Evolutionary conservation across 2,888 invertebrate species (phyloP).

Genomic region (Pherbina coryleti): DNA sequence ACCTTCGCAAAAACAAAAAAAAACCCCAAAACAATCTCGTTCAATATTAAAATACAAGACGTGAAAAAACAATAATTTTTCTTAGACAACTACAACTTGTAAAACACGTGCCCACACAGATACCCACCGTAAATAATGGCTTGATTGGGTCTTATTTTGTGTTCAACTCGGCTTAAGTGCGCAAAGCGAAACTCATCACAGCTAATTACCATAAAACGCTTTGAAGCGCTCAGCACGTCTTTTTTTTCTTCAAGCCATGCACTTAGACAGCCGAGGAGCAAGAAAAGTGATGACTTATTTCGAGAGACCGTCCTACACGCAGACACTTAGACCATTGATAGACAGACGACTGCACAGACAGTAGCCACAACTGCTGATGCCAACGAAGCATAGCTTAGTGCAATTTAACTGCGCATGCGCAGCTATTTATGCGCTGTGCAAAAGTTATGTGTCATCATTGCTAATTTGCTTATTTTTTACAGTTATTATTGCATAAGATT

Average conservation of each 20-base stretch:
- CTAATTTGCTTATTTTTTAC: conserved; percentile 24
- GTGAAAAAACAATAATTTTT: background rate
- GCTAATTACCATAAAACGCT: conserved; percentile 47
- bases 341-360: background rate
- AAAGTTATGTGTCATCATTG: background rate
- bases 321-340: background rate
- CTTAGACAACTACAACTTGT: background rate
- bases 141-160: conserved; percentile 5
- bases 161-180: background rate
- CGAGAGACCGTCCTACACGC: background rate
- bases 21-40: background rate
- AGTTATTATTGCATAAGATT: conserved; percentile 1
- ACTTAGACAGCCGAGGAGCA: no score
- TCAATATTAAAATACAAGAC: background rate
- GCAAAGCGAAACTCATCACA: conserved; percentile 34
- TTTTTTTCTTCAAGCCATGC: background rate
- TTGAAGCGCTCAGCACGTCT: conserved; percentile 37
- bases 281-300: no score
- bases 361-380: background rate
- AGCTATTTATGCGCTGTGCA: background rate
- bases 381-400: background rate
- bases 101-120: conserved; percentile 34
- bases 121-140: background rate
- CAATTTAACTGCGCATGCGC: background rate
- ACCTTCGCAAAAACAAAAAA: background rate